A percentile compares a stretch with the other conserved stretches of the same genome.
These are phyloP conservation scores for Leucopsar rothschildi DNA, from an alignment of 2,113 vertebrate species.

Conservation along the genomic window DNA sequence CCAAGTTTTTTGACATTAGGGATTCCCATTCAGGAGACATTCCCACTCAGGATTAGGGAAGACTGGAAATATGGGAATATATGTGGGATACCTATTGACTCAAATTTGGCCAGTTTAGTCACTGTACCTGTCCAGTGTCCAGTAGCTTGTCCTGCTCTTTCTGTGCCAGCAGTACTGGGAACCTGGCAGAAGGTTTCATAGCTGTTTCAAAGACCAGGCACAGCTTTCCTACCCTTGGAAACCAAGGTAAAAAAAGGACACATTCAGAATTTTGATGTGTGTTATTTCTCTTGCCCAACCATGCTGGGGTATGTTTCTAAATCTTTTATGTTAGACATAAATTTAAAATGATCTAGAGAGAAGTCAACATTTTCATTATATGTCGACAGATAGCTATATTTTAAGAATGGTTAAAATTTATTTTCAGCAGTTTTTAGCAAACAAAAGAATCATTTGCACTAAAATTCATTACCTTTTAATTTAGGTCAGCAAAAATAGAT, in stretches of 20 bases:
- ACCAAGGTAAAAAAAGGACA: neutral
- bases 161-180: neutral
- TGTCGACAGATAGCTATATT: rapidly evolving
- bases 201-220: neutral
- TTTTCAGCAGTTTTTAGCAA: neutral
- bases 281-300: neutral
- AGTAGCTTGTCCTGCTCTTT: neutral
- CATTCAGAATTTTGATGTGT: neutral
- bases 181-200: neutral
- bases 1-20: neutral
- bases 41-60: neutral
- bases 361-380: neutral
- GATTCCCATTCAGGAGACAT: neutral
- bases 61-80: neutral
- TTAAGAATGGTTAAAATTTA: neutral
- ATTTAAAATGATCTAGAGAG: neutral
- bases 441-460: neutral
- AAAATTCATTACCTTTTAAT: neutral
- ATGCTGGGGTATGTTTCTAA: neutral
- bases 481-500: neutral
- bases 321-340: neutral
- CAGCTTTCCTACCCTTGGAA: neutral
- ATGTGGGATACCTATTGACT: neutral
- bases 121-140: neutral
- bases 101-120: neutral